A percentile compares a stretch with the other conserved stretches of the same genome.
These are phyloP conservation scores for Gymnosoma rotundatum DNA, from an alignment of 2,888 invertebrate species.

Conservation along the genomic window DNA sequence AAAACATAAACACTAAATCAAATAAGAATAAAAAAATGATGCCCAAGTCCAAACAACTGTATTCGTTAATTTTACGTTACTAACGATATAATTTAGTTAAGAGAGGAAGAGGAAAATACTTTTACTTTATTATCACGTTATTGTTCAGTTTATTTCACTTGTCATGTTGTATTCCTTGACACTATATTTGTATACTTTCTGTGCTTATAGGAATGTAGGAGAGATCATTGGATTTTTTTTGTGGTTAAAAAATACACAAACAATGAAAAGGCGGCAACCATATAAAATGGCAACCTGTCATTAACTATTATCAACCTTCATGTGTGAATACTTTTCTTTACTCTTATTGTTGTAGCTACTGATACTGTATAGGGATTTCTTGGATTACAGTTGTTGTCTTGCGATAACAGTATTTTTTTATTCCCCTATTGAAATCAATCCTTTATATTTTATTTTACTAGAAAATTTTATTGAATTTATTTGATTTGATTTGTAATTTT, in stretches of 20 bases:
- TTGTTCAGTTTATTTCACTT: conserved; percentile 3
- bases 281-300: conserved; percentile 60
- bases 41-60: conserved; percentile 7
- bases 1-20: conserved; percentile 6
- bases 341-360: conserved; percentile 15
- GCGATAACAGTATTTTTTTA: conserved; percentile 11
- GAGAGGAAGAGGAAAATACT: neutral
- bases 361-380: conserved; percentile 24
- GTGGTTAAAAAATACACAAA: conserved; percentile 17
- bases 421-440: conserved; percentile 43
- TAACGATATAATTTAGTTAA: conserved; percentile 20
- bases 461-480: conserved; percentile 54
- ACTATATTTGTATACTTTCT: neutral
- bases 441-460: conserved; percentile 11
- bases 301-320: conserved; percentile 45
- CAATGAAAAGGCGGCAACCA: conserved; percentile 57
- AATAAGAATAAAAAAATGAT: neutral
- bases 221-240: neutral
- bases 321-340: conserved; percentile 14
- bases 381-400: conserved; percentile 29
- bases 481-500: conserved; percentile 62
- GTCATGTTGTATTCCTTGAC: conserved; percentile 14
- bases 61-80: conserved; percentile 38
- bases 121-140: conserved; percentile 12
- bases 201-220: neutral